Percentiles rank a stretch among this genome's conserved stretches.
Evolutionary conservation across 2,797 vertebrate genomes (phyloP).

Genomic region (Protonibea diacanthus): DNA sequence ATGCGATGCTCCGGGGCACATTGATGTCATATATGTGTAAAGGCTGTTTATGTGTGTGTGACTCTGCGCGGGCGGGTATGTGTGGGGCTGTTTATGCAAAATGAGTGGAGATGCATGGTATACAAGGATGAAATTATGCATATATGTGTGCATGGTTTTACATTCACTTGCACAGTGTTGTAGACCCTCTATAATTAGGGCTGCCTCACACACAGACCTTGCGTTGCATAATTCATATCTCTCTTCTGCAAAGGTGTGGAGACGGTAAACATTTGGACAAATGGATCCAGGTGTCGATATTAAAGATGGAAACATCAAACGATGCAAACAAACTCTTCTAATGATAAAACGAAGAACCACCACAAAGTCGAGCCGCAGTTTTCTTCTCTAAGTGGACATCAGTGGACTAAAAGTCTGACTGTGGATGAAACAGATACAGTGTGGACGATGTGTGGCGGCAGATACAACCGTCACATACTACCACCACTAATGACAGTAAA

Average conservation of each 20-base stretch:
- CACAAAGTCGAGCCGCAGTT: not conserved
- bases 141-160: slow-evolving; percentile 31
- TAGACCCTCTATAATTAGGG: slow-evolving; percentile 64
- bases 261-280: slow-evolving; percentile 61
- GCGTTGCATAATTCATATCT: slow-evolving; percentile 69
- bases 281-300: slow-evolving; percentile 61
- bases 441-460: not conserved
- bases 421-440: not conserved
- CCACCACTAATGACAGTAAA: not conserved
- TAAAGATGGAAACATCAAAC: slow-evolving; percentile 44
- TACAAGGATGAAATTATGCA: slow-evolving; percentile 34
- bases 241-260: slow-evolving; percentile 50
- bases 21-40: slow-evolving; percentile 49
- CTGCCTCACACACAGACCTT: slow-evolving; percentile 40
- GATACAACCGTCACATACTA: not conserved
- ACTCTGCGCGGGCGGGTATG: slow-evolving; percentile 49
- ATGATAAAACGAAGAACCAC: slow-evolving; percentile 16
- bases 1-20: slow-evolving; percentile 21
- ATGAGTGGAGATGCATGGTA: slow-evolving; percentile 18
- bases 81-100: slow-evolving; percentile 74
- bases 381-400: not conserved
- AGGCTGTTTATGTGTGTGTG: slow-evolving; percentile 47
- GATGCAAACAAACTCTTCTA: slow-evolving; percentile 29
- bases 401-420: not conserved
- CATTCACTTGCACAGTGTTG: slow-evolving; percentile 43